Conservation (phyloP, 2,888 invertebrate genomes). For the Chloromyia formosa region DNA sequence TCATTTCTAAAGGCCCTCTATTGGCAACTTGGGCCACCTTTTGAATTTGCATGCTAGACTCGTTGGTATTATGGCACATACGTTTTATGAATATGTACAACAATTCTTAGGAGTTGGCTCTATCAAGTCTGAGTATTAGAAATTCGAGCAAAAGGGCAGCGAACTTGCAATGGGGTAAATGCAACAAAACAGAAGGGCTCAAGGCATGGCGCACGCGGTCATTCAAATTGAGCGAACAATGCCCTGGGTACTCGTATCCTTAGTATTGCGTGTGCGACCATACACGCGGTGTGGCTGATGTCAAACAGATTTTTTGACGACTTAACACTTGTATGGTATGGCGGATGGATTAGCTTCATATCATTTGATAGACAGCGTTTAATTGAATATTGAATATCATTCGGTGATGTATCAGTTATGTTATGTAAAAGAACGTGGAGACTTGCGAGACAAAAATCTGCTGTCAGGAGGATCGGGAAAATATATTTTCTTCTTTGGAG, state of each 20-base stretch:
- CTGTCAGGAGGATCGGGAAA: too few relatives aligned
- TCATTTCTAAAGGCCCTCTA: neutral
- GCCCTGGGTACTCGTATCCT: neutral
- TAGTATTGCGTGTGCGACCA: neutral
- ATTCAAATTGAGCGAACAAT: conserved; percentile 8
- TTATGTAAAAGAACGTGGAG: too few relatives aligned
- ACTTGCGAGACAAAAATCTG: too few relatives aligned
- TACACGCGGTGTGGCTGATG: conserved; percentile 14
- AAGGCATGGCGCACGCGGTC: conserved; percentile 26
- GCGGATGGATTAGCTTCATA: conserved; percentile 18
- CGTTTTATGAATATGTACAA: too few relatives aligned
- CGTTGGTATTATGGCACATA: too few relatives aligned
- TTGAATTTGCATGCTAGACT: neutral
- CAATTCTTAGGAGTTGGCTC: too few relatives aligned
- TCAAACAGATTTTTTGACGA: conserved; percentile 16
- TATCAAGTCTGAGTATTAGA: conserved; percentile 31
- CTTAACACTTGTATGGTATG: conserved; percentile 35
- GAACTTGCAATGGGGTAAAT: conserved; percentile 19
- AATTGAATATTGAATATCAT: conserved; percentile 29
- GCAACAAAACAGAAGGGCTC: neutral
- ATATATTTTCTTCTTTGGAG: too few relatives aligned
- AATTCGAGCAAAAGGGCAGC: conserved; percentile 40
- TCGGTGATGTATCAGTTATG: neutral
- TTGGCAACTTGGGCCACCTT: neutral
- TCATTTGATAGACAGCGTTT: conserved; percentile 18